Conservation (phyloP, 1,140 invertebrate genomes). For the Papilio polyxenes region DNA sequence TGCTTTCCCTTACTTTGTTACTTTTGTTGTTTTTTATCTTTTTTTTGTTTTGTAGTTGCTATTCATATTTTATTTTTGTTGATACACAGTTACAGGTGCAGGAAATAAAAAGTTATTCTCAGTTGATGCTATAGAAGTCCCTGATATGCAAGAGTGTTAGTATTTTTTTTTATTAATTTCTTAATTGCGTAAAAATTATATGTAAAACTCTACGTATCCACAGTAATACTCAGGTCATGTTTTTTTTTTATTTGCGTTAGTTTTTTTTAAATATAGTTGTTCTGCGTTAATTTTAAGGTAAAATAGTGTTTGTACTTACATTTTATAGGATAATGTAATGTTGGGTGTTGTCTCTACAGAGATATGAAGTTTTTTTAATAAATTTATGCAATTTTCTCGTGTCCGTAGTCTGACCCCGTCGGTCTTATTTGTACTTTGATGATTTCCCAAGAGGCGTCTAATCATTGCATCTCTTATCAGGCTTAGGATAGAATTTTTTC, state of each 20-base stretch:
- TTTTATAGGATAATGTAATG: not conserved
- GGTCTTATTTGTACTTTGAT: not conserved
- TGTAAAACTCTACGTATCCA: not conserved
- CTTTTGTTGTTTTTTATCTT: slow-evolving; percentile 40
- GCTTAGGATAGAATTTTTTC: not conserved
- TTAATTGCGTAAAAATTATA: slow-evolving; percentile 15
- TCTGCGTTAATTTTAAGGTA: not conserved
- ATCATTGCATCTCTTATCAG: slow-evolving; percentile 1
- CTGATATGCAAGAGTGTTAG: slow-evolving; percentile 76
- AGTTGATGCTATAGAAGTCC: slow-evolving; percentile 73
- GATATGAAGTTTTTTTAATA: not conserved
- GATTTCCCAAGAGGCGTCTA: slow-evolving; percentile 27
- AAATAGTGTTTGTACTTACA: not conserved
- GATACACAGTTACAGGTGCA: slow-evolving; percentile 66
- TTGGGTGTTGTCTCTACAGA: not conserved
- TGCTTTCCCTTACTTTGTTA: not conserved
- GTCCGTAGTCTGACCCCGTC: not conserved
- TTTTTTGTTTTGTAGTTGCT: slow-evolving; percentile 58
- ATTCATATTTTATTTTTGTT: slow-evolving; percentile 56
- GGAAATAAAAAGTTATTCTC: slow-evolving; percentile 69
- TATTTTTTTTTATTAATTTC: slow-evolving; percentile 60
- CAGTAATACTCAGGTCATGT: too few relatives aligned
- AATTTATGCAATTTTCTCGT: slow-evolving; percentile 13
- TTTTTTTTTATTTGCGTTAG: not conserved
- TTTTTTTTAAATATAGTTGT: not conserved